Evolutionary conservation across 2,888 invertebrate genomes (phyloP).

Genomic region (Torymus aiolomorphi): DNA sequence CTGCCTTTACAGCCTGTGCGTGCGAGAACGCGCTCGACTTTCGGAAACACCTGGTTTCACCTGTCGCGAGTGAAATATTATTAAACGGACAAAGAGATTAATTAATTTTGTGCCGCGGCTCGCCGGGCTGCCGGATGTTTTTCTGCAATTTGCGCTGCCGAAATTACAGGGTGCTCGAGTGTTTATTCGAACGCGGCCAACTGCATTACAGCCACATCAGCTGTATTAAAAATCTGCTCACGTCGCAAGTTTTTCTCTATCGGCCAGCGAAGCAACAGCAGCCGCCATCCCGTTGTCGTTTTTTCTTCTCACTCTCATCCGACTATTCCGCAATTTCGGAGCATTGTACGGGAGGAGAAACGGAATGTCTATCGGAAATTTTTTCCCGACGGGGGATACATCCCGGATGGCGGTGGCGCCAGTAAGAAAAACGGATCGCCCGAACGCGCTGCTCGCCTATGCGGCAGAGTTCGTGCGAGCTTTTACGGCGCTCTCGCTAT

Average conservation of each 20-base stretch:
- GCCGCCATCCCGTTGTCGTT: background rate
- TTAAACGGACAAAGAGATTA: conserved; percentile 24
- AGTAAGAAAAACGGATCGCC: conserved; percentile 24
- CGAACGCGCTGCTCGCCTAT: too few relatives aligned
- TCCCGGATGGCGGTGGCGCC: background rate
- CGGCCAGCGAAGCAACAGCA: background rate
- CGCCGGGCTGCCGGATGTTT: background rate
- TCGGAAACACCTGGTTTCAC: conserved; percentile 29
- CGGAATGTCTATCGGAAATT: conserved; percentile 35
- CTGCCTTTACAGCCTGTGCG: background rate
- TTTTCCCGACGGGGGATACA: background rate
- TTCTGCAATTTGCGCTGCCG: background rate
- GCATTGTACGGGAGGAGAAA: conserved; percentile 30
- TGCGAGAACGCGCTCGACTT: background rate
- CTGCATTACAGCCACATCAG: background rate
- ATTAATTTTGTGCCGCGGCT: conserved; percentile 9
- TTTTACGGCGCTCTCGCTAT: conserved; percentile 9
- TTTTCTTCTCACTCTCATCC: background rate
- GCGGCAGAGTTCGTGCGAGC: background rate
- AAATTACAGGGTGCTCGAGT: conserved; percentile 7
- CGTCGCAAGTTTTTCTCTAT: conserved; percentile 10
- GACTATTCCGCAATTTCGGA: conserved; percentile 43
- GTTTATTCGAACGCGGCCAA: background rate
- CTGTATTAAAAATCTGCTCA: conserved; percentile 40
- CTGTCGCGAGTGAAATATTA: conserved; percentile 29